Conservation (phyloP, 2,888 invertebrate species). For the Drosophila incognita region DNA sequence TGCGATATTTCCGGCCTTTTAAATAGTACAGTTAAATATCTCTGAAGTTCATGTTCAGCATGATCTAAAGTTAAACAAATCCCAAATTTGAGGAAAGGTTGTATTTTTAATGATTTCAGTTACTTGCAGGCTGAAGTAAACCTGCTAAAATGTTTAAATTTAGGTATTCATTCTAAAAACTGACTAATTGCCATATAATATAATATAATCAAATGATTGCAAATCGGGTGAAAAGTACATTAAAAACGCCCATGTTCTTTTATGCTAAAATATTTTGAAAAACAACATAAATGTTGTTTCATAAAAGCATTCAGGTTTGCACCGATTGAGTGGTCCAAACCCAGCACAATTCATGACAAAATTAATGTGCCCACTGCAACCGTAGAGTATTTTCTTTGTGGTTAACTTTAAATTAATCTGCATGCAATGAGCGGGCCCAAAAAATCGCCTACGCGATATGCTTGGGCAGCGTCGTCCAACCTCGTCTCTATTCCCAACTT, state of each 20-base stretch:
- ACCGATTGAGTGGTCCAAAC: neutral
- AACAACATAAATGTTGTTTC: neutral
- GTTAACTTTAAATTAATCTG: constrained; percentile 60
- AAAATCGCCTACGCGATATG: constrained; percentile 66
- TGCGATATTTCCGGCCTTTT: neutral
- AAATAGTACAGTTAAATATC: neutral
- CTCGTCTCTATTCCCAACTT: constrained; percentile 24
- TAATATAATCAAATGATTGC: neutral
- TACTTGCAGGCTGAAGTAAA: neutral
- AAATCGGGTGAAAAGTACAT: neutral
- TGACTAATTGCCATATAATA: neutral
- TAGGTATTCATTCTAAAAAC: neutral
- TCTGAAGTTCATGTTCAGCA: neutral
- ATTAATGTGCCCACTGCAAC: neutral
- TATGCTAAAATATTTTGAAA: neutral
- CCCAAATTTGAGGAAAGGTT: neutral
- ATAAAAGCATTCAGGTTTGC: neutral
- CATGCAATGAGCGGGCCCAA: constrained; percentile 62
- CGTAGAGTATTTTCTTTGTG: constrained; percentile 11
- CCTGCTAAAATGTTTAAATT: neutral
- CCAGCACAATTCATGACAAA: neutral
- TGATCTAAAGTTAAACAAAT: neutral
- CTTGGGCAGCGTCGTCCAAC: constrained; percentile 48
- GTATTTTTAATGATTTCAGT: neutral
- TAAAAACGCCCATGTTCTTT: neutral